These are phyloP conservation scores for Erebia epiphron DNA, from an alignment of 2,888 invertebrate species.

Conservation along the genomic window DNA sequence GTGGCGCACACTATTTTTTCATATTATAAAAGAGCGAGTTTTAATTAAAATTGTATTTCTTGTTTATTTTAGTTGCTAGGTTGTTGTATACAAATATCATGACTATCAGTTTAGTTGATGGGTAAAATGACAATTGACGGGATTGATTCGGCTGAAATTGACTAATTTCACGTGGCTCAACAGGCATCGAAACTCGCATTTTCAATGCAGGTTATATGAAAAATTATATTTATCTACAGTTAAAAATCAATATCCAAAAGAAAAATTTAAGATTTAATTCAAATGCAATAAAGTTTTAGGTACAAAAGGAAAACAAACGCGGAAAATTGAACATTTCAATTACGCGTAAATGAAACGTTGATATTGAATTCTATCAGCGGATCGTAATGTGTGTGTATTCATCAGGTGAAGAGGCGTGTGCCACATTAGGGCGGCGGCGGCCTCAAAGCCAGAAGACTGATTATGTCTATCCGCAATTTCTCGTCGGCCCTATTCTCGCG, in stretches of 20 bases:
- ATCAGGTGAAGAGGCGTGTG: conserved; percentile 75
- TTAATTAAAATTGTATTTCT: too few species aligned
- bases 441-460: conserved; percentile 83
- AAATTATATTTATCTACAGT: too few species aligned
- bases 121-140: too few species aligned
- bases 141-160: too few species aligned
- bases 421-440: conserved; percentile 77
- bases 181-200: too few species aligned
- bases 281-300: not conserved
- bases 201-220: too few species aligned
- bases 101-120: too few species aligned
- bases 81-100: too few species aligned
- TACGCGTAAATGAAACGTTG: conserved; percentile 53
- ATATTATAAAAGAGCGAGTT: too few species aligned
- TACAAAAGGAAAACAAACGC: conserved; percentile 29
- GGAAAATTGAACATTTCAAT: conserved; percentile 48
- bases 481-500: conserved; percentile 80
- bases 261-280: not conserved
- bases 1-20: too few species aligned
- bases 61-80: too few species aligned
- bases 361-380: conserved; percentile 56
- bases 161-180: too few species aligned
- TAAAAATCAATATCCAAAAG: not conserved
- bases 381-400: conserved; percentile 68
- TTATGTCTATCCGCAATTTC: conserved; percentile 83